Conservation (phyloP, 2,797 vertebrate species). For the Coregonus suidteri region DNA sequence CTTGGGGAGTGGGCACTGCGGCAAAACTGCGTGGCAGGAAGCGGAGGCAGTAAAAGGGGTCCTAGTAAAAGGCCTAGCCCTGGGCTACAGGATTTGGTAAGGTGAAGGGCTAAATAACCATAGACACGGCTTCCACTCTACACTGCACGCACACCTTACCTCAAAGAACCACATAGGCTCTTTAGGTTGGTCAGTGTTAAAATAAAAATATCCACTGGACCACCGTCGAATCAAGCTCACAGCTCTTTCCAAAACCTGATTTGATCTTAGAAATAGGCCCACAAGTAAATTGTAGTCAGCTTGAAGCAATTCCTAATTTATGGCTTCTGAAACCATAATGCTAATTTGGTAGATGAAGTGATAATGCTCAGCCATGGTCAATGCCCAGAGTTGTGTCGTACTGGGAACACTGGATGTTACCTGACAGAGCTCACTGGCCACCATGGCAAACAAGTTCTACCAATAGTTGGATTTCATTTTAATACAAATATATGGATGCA, state of each 20-base stretch:
- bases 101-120: neutral
- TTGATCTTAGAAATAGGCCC: neutral
- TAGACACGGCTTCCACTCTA: neutral
- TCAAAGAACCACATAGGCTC: neutral
- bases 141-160: neutral
- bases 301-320: neutral
- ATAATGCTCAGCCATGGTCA: neutral
- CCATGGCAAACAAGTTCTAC: too few relatives aligned
- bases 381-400: constrained; percentile 1
- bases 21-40: constrained; percentile 24
- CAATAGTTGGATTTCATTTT: too few relatives aligned
- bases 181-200: neutral
- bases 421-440: too few relatives aligned
- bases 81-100: constrained; percentile 1
- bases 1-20: constrained; percentile 1
- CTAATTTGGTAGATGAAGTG: constrained; percentile 2
- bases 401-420: neutral
- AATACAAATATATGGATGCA: too few relatives aligned
- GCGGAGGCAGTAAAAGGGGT: neutral
- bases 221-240: neutral
- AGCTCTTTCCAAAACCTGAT: neutral
- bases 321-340: neutral
- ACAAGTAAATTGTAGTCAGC: neutral
- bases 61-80: constrained; percentile 6
- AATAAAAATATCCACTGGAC: neutral